phyloP scores from a whole-genome alignment of 2,888 invertebrate genomes.

The Orgyia antiqua region DNA sequence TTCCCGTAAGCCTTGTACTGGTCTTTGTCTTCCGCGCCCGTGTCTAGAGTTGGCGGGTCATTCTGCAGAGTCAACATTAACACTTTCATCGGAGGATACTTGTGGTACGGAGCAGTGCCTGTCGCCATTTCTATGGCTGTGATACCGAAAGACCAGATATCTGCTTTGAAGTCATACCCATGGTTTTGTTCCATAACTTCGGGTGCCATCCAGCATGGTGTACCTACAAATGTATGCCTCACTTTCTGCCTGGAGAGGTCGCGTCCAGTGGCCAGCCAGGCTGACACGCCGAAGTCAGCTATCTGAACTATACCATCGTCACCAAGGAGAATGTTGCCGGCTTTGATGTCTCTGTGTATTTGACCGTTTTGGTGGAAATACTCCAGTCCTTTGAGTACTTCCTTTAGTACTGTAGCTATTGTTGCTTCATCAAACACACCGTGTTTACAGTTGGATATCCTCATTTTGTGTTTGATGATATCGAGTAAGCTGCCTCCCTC shows the following conservation, averaged over 20 bases:
- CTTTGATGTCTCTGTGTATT: conserved; percentile 88
- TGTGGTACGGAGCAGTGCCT: conserved; percentile 99
- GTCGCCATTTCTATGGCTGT: conserved; percentile 99
- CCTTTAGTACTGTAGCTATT: conserved; percentile 97
- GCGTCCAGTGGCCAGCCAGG: conserved; percentile 97
- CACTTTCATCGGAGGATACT: conserved; percentile 99
- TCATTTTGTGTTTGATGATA: conserved; percentile 97
- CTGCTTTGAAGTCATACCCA: conserved; percentile 99
- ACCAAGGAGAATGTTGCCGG: conserved; percentile 91
- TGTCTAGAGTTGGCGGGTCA: conserved; percentile 98
- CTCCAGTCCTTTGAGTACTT: conserved; percentile 97
- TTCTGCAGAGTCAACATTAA: conserved; percentile 99
- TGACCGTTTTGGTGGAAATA: conserved; percentile 98
- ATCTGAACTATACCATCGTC: conserved; percentile 99
- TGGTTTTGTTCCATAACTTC: conserved; percentile 99
- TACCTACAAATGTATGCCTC: conserved; percentile 99
- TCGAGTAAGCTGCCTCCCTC: conserved; percentile 94
- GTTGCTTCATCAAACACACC: conserved; percentile 99
- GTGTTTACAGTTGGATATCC: conserved; percentile 93
- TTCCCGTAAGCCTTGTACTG: conserved; percentile 99
- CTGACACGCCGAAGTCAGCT: conserved; percentile 99
- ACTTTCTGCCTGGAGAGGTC: conserved; percentile 97
- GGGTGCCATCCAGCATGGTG: conserved; percentile 99
- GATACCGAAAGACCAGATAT: conserved; percentile 90
- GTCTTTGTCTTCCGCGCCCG: conserved; percentile 97